Percentiles rank a stretch among this genome's conserved stretches.
These are phyloP conservation scores for Eurois occulta DNA, from an alignment of 2,888 invertebrate genomes.

Conservation along the genomic window DNA sequence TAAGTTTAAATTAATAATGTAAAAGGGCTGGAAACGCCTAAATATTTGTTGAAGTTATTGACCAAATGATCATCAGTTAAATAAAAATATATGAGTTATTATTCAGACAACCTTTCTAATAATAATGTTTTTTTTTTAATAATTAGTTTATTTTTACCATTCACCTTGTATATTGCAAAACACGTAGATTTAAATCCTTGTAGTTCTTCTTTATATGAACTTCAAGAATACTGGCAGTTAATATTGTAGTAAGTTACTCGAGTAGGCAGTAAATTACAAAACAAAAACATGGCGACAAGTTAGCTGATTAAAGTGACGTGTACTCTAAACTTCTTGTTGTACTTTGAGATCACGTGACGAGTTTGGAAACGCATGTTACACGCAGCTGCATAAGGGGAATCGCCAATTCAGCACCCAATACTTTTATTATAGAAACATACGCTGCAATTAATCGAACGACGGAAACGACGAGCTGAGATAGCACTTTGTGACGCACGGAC, in stretches of 20 bases:
- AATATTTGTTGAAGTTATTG: neutral
- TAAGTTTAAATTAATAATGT: neutral
- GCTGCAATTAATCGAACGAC: too few relatives aligned
- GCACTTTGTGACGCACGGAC: too few relatives aligned
- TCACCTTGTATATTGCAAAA: neutral
- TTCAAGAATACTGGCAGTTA: neutral
- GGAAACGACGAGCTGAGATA: too few relatives aligned
- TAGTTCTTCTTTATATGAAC: neutral
- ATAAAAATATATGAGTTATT: neutral
- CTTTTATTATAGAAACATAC: too few relatives aligned
- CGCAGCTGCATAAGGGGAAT: too few relatives aligned
- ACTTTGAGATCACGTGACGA: too few relatives aligned
- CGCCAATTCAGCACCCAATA: too few relatives aligned
- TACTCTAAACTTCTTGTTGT: too few relatives aligned
- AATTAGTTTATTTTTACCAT: neutral
- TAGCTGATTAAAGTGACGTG: too few relatives aligned
- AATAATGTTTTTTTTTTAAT: neutral
- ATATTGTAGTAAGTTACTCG: neutral
- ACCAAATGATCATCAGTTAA: neutral
- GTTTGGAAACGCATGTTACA: too few relatives aligned
- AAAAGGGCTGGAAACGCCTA: neutral
- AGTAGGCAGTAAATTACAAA: neutral
- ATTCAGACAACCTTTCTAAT: neutral
- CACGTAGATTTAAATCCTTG: neutral
- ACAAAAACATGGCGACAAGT: too few relatives aligned